These are phyloP conservation scores for Ailurus styani DNA, from an alignment of 2,113 vertebrate species.

Conservation along the genomic window DNA sequence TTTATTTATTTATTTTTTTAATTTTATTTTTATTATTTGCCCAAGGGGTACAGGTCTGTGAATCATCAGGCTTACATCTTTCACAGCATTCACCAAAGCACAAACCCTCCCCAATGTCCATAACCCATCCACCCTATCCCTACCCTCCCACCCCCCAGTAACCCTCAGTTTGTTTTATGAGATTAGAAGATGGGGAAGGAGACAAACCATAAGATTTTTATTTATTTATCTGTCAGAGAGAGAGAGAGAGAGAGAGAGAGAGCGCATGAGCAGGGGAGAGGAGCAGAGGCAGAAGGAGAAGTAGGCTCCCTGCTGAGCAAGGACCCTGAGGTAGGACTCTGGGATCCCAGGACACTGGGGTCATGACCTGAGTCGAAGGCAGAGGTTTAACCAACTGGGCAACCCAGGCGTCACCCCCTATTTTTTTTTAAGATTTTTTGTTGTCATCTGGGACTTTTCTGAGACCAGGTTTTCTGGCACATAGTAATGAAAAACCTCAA, in stretches of 20 bases:
- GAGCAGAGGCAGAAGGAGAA: background rate
- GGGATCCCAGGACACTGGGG: background rate
- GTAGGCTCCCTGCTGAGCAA: background rate
- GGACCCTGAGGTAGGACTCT: background rate
- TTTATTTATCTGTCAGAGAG: background rate
- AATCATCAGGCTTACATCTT: no score
- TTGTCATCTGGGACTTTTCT: background rate
- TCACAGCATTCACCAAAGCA: no score
- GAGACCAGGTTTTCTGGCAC: background rate
- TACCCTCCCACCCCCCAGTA: no score
- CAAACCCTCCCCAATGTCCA: no score
- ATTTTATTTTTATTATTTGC: no score
- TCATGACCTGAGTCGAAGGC: background rate
- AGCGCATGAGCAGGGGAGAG: background rate
- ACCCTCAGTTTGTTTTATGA: no score
- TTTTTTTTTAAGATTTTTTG: no score
- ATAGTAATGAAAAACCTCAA: background rate
- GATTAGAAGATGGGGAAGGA: no score
- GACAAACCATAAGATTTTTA: no score
- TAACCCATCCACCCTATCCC: no score
- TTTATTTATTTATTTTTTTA: no score
- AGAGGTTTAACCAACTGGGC: background rate
- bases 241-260: background rate
- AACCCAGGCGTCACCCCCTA: rapidly evolving
- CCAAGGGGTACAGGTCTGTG: no score